phyloP scores from a whole-genome alignment of 2,888 invertebrate species.

The Nemotelus nigrinus region DNA sequence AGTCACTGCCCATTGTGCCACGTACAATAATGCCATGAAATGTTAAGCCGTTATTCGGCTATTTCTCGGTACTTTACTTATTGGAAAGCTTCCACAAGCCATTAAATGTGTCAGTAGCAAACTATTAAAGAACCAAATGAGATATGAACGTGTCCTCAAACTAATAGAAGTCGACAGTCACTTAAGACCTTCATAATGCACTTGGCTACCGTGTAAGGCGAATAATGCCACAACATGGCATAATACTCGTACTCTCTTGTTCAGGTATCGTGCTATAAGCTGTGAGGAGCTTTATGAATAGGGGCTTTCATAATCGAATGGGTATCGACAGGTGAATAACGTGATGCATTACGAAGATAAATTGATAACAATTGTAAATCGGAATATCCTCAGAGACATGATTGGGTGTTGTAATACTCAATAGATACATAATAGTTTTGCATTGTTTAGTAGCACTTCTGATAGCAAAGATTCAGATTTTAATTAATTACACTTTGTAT shows the following conservation, averaged over 20 bases:
- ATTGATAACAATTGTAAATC: too few relatives aligned
- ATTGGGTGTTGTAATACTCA: too few relatives aligned
- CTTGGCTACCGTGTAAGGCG: conserved; percentile 23
- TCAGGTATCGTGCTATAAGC: too few relatives aligned
- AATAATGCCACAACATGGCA: conserved; percentile 29
- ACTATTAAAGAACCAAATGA: conserved; percentile 40
- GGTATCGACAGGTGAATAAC: too few relatives aligned
- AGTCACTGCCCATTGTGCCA: conserved; percentile 10
- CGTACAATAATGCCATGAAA: conserved; percentile 18
- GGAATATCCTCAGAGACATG: too few relatives aligned
- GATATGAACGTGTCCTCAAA: conserved; percentile 35
- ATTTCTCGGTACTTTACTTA: conserved; percentile 15
- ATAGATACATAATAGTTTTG: too few relatives aligned
- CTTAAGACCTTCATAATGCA: conserved; percentile 15
- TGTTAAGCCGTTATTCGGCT: conserved; percentile 17
- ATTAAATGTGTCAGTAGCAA: conserved; percentile 48
- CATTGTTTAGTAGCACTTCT: too few relatives aligned
- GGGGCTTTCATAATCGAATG: background rate
- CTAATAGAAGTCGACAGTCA: conserved; percentile 26
- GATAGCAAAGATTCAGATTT: too few relatives aligned
- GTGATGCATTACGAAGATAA: too few relatives aligned
- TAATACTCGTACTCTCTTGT: background rate
- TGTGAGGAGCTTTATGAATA: background rate
- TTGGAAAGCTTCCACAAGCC: conserved; percentile 37
- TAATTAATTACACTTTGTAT: too few relatives aligned